Evolutionary conservation across 2,797 vertebrate genomes (phyloP), one percentile per base, ranked within the genome.

Genomic region (Siniperca undulata): DNA sequence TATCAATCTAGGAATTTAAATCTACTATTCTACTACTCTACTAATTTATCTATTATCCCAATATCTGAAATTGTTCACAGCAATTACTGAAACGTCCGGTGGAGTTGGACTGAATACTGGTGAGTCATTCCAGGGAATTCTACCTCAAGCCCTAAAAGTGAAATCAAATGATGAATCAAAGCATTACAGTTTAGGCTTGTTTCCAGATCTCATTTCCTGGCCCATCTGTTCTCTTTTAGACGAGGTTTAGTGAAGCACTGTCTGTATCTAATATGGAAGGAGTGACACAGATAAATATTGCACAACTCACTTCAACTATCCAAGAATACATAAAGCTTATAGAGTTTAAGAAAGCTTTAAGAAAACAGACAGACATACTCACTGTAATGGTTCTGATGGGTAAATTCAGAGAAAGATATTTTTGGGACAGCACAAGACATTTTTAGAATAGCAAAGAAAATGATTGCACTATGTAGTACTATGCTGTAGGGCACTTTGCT

Each of bases 221-320:
- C 70, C 86, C 88, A 90, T 92, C 89, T 93, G 92, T 86, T 89
- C 72, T 66, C 70, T 81, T 91, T 91, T 89, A 92, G 78, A 86
- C 64, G 24, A 69, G 69, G 70, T 86, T 88, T 81, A 85, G 60
- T 59, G 71, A 86, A 89, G 14, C 58, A 53, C 74, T 27, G 52
- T 81, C 79, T 86, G 69, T 44, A 66, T 70, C 52, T 50, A 82
- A 80, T 64, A 69, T 52, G 55, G 66, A 82, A 67, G 68, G 60
- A 53, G 44, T 77, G 38, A 80, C 71, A 62, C 12, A 20, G 14
- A 84, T 79, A 61, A 70, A 79, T 70, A 68, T 38, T 52, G 66
- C 64, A 55, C 61, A 82, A 79, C 55, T 76, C 38, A 68, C 22
- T 65, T 40, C 22, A 53, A 14, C 69, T 64, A 72, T 70, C 22